Conservation (phyloP, 23 tunicate species). For the Halocynthia aurantium region DNA sequence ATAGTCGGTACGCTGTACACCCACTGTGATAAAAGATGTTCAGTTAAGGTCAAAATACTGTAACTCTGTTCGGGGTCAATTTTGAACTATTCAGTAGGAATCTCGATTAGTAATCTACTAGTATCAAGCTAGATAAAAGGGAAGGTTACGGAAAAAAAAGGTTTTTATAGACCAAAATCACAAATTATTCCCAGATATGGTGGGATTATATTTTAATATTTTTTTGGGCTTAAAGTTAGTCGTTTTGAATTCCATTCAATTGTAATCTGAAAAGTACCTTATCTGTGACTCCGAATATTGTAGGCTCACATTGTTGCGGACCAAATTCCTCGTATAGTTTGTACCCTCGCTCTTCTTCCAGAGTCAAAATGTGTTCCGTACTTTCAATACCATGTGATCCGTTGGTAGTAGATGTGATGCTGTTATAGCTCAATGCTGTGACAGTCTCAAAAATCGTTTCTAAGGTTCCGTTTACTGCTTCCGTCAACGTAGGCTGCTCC, state of each 20-base stretch:
- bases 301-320: slow-evolving; percentile 65
- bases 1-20: slow-evolving; percentile 97
- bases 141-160: too few species aligned
- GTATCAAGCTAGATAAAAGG: too few species aligned
- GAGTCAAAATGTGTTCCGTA: slow-evolving; percentile 6
- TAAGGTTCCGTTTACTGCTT: slow-evolving; percentile 22
- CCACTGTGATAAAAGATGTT: slow-evolving; percentile 56
- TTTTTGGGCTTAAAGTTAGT: too few species aligned
- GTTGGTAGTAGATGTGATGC: slow-evolving; percentile 1
- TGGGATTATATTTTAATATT: too few species aligned
- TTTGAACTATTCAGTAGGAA: background rate
- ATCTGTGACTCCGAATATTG: slow-evolving; percentile 47
- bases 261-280: slow-evolving; percentile 24
- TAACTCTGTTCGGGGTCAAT: background rate
- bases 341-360: slow-evolving; percentile 18
- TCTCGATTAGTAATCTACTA: too few species aligned
- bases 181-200: too few species aligned
- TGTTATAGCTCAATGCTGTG: slow-evolving; percentile 3
- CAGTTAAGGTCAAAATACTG: background rate
- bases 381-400: background rate
- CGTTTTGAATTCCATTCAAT: too few species aligned
- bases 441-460: slow-evolving; percentile 16
- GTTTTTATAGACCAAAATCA: too few species aligned
- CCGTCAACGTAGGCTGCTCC: slow-evolving; percentile 16
- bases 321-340: slow-evolving; percentile 57